Conservation (phyloP, 2,888 invertebrate species). For the Listrodromus nycthemerus region DNA sequence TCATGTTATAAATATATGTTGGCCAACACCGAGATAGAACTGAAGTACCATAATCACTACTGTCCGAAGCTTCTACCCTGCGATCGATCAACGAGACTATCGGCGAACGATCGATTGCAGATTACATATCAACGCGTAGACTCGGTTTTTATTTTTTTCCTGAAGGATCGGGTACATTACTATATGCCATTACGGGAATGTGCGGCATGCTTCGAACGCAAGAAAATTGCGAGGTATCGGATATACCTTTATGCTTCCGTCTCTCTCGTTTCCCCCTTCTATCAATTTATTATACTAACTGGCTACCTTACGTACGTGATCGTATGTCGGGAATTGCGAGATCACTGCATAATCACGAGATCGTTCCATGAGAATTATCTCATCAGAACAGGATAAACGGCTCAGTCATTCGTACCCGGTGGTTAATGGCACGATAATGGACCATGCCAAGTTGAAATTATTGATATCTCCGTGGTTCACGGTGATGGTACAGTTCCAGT, state of each 20-base stretch:
- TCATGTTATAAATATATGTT: constrained; percentile 22
- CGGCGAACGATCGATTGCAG: constrained; percentile 35
- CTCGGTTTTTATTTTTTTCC: constrained; percentile 7
- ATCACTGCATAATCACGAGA: constrained; percentile 22
- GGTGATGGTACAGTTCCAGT: background rate
- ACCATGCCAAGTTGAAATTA: background rate
- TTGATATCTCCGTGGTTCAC: background rate
- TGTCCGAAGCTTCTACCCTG: constrained; percentile 10
- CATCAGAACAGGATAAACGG: constrained; percentile 14
- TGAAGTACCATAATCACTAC: constrained; percentile 22
- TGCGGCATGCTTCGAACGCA: background rate
- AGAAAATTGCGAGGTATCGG: constrained; percentile 19
- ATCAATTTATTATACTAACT: constrained; percentile 1
- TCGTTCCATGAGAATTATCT: constrained; percentile 41
- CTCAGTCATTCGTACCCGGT: background rate
- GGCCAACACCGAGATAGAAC: constrained; percentile 9
- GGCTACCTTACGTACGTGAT: constrained; percentile 9
- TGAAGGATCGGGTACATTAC: background rate
- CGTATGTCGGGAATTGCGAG: constrained; percentile 1
- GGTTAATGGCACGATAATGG: constrained; percentile 5
- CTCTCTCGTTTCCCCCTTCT: background rate
- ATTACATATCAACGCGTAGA: constrained; percentile 36
- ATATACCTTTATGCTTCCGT: constrained; percentile 4
- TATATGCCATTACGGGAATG: constrained; percentile 18
- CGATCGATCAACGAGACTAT: constrained; percentile 29